phyloP scores from a whole-genome alignment of 2,797 vertebrate genomes.

The Chelmon rostratus region DNA sequence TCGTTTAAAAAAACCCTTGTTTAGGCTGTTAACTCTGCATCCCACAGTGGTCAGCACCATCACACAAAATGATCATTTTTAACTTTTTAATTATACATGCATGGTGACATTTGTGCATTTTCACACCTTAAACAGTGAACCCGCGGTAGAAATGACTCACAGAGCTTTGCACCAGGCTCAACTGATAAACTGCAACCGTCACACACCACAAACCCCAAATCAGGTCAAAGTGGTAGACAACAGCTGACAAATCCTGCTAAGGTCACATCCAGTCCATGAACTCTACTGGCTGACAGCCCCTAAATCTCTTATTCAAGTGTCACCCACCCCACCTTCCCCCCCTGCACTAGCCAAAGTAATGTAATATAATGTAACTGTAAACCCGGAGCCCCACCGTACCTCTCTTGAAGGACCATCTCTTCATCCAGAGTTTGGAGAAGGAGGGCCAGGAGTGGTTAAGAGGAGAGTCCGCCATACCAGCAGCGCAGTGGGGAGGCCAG shows the following conservation, averaged over 20 bases:
- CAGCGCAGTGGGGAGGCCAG: slow-evolving; percentile 61
- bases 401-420: slow-evolving; percentile 97
- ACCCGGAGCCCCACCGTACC: slow-evolving; percentile 83
- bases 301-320: background rate
- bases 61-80: background rate
- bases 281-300: background rate
- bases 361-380: background rate
- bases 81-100: background rate
- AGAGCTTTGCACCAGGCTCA: background rate
- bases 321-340: background rate
- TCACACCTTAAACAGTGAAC: background rate
- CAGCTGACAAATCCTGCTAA: background rate
- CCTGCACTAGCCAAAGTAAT: background rate
- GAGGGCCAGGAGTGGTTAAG: slow-evolving; percentile 98
- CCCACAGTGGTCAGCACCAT: background rate
- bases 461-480: slow-evolving; percentile 91
- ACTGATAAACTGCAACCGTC: background rate
- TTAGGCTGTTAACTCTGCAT: background rate
- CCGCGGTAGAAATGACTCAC: slow-evolving; percentile 48
- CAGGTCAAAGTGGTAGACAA: slow-evolving; percentile 28
- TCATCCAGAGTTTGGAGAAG: slow-evolving; percentile 96
- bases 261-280: slow-evolving; percentile 13
- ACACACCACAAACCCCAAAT: slow-evolving; percentile 45
- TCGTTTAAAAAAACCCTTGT: background rate
- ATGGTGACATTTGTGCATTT: background rate